phyloP scores from a whole-genome alignment of 2,113 vertebrate genomes.

The Zosterops lateralis region DNA sequence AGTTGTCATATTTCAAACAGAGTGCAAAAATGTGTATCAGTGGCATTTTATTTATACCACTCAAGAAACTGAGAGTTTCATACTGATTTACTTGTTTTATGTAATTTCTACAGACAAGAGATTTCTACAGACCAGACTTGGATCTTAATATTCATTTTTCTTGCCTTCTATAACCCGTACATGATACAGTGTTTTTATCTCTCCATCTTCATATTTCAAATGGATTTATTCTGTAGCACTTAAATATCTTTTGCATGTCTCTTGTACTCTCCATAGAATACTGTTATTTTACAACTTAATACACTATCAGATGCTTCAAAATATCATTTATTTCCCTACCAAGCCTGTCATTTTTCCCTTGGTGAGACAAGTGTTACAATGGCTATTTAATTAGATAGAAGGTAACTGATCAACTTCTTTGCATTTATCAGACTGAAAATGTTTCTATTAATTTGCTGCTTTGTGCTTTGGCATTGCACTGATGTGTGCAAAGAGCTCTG shows the following conservation, averaged over 20 bases:
- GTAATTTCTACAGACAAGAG: background rate
- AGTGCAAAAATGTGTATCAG: background rate
- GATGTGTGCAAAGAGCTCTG: background rate
- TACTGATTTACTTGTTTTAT: background rate
- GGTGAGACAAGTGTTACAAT: background rate
- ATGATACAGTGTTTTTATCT: background rate
- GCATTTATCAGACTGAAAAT: background rate
- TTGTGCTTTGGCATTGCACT: background rate
- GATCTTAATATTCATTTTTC: background rate
- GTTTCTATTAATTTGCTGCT: background rate
- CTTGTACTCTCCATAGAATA: background rate
- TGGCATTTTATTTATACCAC: background rate
- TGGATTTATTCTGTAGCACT: background rate
- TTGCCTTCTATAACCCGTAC: background rate
- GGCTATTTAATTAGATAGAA: background rate
- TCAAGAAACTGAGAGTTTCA: background rate
- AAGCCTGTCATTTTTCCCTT: background rate
- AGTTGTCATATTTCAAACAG: background rate
- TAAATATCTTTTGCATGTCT: background rate
- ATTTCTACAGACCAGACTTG: background rate
- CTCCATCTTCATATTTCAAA: background rate
- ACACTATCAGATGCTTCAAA: background rate
- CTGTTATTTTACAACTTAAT: background rate
- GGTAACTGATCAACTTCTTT: background rate
- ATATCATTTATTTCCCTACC: background rate